phyloP scores from a whole-genome alignment of 2,888 invertebrate species.

The Phortica okadai region DNA sequence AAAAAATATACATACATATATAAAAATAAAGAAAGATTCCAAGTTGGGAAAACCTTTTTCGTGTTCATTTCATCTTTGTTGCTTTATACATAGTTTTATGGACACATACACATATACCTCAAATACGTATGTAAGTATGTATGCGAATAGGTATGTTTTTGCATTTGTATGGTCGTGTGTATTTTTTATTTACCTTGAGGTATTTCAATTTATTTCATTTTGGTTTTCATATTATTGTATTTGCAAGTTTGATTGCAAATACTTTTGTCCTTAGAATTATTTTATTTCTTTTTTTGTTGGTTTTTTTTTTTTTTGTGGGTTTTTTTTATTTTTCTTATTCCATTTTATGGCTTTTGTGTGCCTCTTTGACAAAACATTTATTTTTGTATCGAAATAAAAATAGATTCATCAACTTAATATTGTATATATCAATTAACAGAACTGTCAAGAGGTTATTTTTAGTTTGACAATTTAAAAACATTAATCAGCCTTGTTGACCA shows the following conservation, averaged over 20 bases:
- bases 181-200: slow-evolving; percentile 66
- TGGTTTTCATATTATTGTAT: slow-evolving; percentile 71
- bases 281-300: not conserved
- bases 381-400: too few species aligned
- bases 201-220: slow-evolving; percentile 71
- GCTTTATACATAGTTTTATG: slow-evolving; percentile 34
- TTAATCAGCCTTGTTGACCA: too few species aligned
- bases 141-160: slow-evolving; percentile 30
- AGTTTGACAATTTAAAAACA: too few species aligned
- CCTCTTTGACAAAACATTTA: too few species aligned
- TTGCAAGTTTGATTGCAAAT: slow-evolving; percentile 58
- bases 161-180: slow-evolving; percentile 33
- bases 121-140: slow-evolving; percentile 14
- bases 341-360: not conserved
- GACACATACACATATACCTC: not conserved
- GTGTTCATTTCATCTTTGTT: slow-evolving; percentile 38
- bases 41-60: slow-evolving; percentile 46
- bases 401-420: too few species aligned
- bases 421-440: too few species aligned
- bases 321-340: too few species aligned
- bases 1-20: not conserved
- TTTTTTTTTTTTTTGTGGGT: not conserved
- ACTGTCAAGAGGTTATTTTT: too few species aligned
- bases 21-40: slow-evolving; percentile 30
- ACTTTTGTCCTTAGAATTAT: not conserved